Conservation (phyloP, 2,888 invertebrate species). For the Metopia argyrocephala region DNA sequence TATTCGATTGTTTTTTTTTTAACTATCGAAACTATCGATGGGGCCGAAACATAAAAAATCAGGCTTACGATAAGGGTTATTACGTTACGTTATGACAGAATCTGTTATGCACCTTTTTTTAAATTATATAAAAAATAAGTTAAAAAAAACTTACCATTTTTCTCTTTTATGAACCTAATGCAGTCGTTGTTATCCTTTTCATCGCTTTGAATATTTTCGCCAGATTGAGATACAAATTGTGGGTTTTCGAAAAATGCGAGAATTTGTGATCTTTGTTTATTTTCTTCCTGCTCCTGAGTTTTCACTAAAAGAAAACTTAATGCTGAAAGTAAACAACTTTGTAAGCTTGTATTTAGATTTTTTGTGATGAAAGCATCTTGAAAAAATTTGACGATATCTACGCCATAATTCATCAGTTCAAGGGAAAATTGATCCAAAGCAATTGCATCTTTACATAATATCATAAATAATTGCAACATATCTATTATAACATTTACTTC, state of each 20-base stretch:
- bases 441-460: constrained; percentile 70
- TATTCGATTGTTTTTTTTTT: too few species aligned
- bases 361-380: constrained; percentile 65
- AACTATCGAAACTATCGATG: too few species aligned
- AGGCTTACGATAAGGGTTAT: too few species aligned
- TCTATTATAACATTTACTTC: constrained; percentile 38
- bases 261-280: constrained; percentile 21
- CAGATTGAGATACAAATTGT: constrained; percentile 53
- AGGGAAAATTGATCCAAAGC: constrained; percentile 69
- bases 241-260: constrained; percentile 24
- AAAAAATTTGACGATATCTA: constrained; percentile 67
- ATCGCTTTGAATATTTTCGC: not conserved
- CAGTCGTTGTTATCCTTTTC: constrained; percentile 39
- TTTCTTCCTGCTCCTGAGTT: constrained; percentile 60
- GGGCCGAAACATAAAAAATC: too few species aligned
- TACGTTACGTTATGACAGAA: too few species aligned
- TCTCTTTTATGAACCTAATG: not conserved
- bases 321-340: constrained; percentile 67
- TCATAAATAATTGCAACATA: constrained; percentile 69
- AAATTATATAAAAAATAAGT: not conserved
- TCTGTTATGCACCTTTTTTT: too few species aligned
- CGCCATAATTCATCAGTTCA: constrained; percentile 61
- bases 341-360: constrained; percentile 64
- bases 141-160: constrained; percentile 26
- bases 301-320: constrained; percentile 70